Evolutionary conservation across 2,888 invertebrate species (phyloP).

Genomic region (Andrena camellia): DNA sequence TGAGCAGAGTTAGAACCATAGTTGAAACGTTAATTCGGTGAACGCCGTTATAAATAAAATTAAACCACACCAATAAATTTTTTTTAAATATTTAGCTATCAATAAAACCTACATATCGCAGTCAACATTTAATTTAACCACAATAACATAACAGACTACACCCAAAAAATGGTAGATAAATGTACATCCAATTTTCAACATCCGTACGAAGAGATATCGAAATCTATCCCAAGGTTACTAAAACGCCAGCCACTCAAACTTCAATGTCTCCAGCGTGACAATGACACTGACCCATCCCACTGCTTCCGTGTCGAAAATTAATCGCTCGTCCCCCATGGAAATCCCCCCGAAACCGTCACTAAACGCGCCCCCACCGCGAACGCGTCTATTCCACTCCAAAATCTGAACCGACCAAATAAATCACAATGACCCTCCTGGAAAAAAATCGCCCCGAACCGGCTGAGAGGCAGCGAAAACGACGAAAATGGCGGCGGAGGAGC

Average conservation of each 20-base stretch:
- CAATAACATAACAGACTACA: neutral
- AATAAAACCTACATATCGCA: too few relatives aligned
- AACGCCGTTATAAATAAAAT: too few relatives aligned
- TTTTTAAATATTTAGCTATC: too few relatives aligned
- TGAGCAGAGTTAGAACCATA: too few relatives aligned
- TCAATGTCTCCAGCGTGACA: neutral
- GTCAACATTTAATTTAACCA: neutral
- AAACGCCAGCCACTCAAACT: neutral
- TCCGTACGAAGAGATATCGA: neutral
- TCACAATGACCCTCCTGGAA: neutral
- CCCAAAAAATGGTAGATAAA: too few relatives aligned
- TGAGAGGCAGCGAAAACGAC: neutral
- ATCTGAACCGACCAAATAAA: neutral
- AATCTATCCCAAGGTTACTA: neutral
- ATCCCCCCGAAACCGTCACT: neutral
- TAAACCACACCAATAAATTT: too few relatives aligned
- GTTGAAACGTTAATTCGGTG: too few relatives aligned
- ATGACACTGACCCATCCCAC: conserved; percentile 5
- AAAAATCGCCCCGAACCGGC: neutral
- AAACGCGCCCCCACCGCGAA: neutral
- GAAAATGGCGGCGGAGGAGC: neutral
- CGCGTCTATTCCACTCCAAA: neutral
- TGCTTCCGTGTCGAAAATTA: neutral
- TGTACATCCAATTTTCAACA: too few relatives aligned
- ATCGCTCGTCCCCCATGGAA: neutral